phyloP scores from a whole-genome alignment of 2,888 invertebrate species.

The Aproaerema taeniolella region DNA sequence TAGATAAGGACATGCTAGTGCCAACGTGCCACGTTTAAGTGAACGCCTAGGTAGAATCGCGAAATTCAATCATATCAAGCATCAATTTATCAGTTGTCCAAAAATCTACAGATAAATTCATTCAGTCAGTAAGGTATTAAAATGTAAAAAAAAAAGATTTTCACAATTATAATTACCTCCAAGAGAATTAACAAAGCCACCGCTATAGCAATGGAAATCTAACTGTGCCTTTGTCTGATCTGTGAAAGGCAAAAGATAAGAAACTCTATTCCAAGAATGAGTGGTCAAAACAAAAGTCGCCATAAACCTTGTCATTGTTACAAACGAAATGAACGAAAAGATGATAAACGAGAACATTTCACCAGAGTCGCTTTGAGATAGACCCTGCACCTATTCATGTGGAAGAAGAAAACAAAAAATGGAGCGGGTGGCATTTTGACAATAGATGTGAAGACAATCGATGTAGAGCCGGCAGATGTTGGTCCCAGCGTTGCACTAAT shows the following conservation, averaged over 20 bases:
- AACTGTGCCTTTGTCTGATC: no score
- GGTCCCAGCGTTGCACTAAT: background rate
- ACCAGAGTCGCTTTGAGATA: background rate
- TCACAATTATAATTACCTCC: no score
- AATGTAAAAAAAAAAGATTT: no score
- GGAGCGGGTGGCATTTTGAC: conserved; percentile 5
- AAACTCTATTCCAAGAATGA: background rate
- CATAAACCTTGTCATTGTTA: background rate
- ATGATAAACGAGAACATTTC: background rate
- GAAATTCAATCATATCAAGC: no score
- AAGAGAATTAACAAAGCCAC: no score
- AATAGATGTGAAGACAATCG: conserved; percentile 9
- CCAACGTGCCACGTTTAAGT: no score
- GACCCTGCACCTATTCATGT: conserved; percentile 5
- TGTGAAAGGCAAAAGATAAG: background rate
- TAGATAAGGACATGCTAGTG: no score
- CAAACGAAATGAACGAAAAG: background rate
- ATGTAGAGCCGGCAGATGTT: conserved; percentile 9
- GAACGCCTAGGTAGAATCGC: no score
- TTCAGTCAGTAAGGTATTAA: no score
- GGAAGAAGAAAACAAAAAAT: conserved; percentile 9
- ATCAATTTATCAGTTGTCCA: no score
- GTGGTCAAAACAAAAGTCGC: background rate
- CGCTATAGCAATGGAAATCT: no score
- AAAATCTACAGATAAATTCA: no score